Base-by-base conservation (phyloP, 2,113 vertebrate species). In the Gallinago jamesoni region DNA sequence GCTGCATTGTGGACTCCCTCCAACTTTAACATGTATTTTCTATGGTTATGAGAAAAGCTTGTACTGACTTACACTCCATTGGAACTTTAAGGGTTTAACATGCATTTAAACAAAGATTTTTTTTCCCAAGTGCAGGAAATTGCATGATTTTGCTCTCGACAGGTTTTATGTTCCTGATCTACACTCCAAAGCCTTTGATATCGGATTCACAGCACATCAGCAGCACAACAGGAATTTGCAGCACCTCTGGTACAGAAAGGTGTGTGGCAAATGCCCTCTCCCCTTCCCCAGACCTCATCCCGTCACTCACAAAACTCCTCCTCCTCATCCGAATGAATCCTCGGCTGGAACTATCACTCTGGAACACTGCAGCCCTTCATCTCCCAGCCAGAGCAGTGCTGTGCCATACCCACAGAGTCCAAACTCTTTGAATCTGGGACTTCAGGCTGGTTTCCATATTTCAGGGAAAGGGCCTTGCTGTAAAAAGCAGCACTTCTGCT, bases 121-220 rank as follows among this genome's bases (percentile, higher is more conserved):
- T 39, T 43, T 63, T 84, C 28, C 37, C 6, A 8, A 24, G 8
- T 33, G 21, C 83, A 87, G 41, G 52, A 52, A 67, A 19, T 17
- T 4, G 0, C 2, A 75, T 22, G 35, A 1, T 68, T 80, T 33
- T 69, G 33, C 39, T 69, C 63, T 22, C 14, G 31, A 1, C 2
- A 6, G 24, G 13, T 41, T 76, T 41, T 55, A 21, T 4, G 3
- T 9, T 86, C 67, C 57, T 7, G 9, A 27, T 12, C 41, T 53
- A 10, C 4, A 2, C 21, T 16, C 47, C 52, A 47, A 72, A 75
- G 31, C 28, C 53, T 84, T 47, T 52, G 52, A 72, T 18, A n/a
- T 4, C 6, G 0, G 0, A 79, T 33, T 84, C 39, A 33, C 28
- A 76, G 45, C 0, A 0, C 31, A n/a, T 1, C 3, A 1, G 17